phyloP scores from a whole-genome alignment of 2,888 invertebrate genomes.

The Drosophila formosana region DNA sequence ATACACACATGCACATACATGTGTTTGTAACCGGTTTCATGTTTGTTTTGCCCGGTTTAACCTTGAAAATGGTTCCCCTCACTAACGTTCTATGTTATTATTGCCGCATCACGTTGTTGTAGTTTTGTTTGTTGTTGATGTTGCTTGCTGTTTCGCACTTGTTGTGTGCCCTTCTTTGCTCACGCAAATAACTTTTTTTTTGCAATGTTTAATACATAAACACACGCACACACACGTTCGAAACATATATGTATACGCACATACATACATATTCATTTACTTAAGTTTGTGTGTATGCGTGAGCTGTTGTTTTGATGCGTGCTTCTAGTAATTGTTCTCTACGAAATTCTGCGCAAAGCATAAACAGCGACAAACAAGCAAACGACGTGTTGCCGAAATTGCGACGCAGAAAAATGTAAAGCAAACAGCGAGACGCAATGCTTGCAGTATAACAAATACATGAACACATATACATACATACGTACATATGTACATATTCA shows the following conservation, averaged over 20 bases:
- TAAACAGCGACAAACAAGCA: constrained; percentile 24
- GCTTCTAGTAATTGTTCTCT: constrained; percentile 34
- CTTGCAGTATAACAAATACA: constrained; percentile 29
- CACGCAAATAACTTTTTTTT: constrained; percentile 5
- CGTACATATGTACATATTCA: too few relatives aligned
- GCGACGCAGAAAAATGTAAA: constrained; percentile 63
- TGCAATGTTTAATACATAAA: constrained; percentile 32
- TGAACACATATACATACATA: too few relatives aligned
- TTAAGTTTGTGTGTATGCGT: not conserved
- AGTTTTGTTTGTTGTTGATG: constrained; percentile 37
- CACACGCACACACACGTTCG: not conserved
- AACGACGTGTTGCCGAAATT: constrained; percentile 60
- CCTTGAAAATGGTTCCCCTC: constrained; percentile 76
- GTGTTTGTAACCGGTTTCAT: constrained; percentile 74
- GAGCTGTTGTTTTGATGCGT: constrained; percentile 36
- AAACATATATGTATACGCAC: constrained; percentile 16
- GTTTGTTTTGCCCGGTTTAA: constrained; percentile 83
- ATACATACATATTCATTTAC: not conserved
- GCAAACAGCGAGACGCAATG: constrained; percentile 26
- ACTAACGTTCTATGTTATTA: constrained; percentile 62
- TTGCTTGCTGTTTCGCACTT: constrained; percentile 60
- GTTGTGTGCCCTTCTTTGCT: constrained; percentile 50
- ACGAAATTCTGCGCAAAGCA: constrained; percentile 31
- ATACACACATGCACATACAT: constrained; percentile 8
- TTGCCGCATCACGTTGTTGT: constrained; percentile 50